Evolutionary conservation across 2,797 vertebrate species (phyloP), one percentile per base, ranked within the genome.

Genomic region (Lepilemur septentrionalis): DNA sequence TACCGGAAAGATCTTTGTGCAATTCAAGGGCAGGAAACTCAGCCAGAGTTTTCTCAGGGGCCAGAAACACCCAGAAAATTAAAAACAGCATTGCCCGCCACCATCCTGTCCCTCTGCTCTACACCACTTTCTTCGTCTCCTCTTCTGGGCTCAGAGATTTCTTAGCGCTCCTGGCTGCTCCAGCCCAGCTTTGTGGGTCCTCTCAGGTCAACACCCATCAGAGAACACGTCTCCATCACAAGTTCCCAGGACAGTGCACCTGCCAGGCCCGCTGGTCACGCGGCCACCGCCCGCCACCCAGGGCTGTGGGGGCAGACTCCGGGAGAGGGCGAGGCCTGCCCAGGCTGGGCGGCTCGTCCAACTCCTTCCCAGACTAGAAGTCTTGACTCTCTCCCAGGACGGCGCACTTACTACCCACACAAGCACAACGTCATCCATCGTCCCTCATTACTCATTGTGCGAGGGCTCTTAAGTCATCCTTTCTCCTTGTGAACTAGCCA

Each of bases 401-500:
- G 76, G 50, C 2, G 25, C 69, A 7, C 38, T 67, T 15, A 4
- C 93, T 30, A 25, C 92, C 76, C 92, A 87, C 63, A 63, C 6
- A 32, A 5, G 69, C 95, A 94, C 90, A 59, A 15, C 52, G 7
- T 35, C 55, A 15, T 2, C 67, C 92, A 79, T 85, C 89, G 96
- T 97, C 78, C 65, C 81, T 25, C 32, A n/a, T 80, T 89, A 89
- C 76, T 95, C 97, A 91, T 82, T 32, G 70, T 35, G 57, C 38
- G 38, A 72, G 43, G 46, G 55, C 46, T 73, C 96, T 92, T 57
- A 94, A 46, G 92, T 96, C 96, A 95, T 46, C 70, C 75, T 43
- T 82, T 76, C 93, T 11, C 59, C 48, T 76, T 75, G 78, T 14
- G 73, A 90, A 57, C 72, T 10, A 87, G 55, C 15, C 88, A 25